Evolutionary conservation across 2,888 invertebrate species (phyloP), one percentile per base, ranked within the genome.

Genomic region (Troilus luridus): DNA sequence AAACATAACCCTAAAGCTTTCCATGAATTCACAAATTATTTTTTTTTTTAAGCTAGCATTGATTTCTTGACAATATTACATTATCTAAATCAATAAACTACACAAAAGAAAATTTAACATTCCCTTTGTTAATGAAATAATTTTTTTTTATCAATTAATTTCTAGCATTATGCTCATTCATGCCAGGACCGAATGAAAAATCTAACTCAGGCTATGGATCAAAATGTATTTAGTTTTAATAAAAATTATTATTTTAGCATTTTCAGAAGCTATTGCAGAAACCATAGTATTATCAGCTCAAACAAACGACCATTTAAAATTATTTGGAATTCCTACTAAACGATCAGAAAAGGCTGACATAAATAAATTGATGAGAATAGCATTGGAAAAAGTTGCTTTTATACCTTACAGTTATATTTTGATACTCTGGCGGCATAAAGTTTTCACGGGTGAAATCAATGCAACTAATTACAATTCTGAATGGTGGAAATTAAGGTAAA

Each of bases 401-500:
- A 64, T 91, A 17, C 91, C 91, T 17, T 91, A 90, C 59, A 88
- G 88, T 59, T 91, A 90, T 24, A 90, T 91, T 14, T 24, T 91
- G 19, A 72, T 88, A n/a, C 88, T 91, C 9, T 91, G 91, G 91
- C 54, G 91, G n/a, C n/a, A 60, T 59, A 91, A 90, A 77, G 91
- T 91, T 10, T 91, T 91, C 60, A 90, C 27, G 17, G 91, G 91
- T 21, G 90, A 91, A 77, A 91, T 91, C 41, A 62, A 88, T 54
- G 41, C 19, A 0, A 81, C 24, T n/a, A 90, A 91, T 24, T 91
- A 91, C 62, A 91, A 90, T 59, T 58, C 62, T 56, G 90, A 88
- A 59, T 91, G 91, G 91, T 91, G 91, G 91, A 88, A 91, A 60
- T 56, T 91, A 9, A 91, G 91, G 91, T 90, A 72, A 58, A 12